Base-by-base conservation (phyloP, 2,113 vertebrate genomes). In the Heterotilapia buettikoferi region DNA sequence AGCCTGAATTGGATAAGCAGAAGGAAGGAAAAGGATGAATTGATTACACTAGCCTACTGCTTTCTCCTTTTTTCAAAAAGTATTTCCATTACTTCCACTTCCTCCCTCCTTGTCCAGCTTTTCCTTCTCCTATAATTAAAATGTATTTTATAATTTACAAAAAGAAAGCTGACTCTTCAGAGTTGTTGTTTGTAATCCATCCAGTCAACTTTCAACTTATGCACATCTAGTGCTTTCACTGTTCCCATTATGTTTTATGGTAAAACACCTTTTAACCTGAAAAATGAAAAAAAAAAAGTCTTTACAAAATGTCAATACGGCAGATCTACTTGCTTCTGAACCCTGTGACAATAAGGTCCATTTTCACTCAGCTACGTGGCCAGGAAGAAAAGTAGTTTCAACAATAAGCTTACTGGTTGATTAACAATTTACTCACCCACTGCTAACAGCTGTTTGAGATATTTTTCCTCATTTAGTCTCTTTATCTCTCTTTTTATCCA, bases 361-460 rank as follows among this genome's bases (percentile, higher is more conserved):
- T 31, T 13, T 82, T 86, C 9, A 43, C 21, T 73, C 47, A 31
- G 14, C 43, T 18, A 31, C 5, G 3, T 3, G n/a, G 16, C 4
- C 24, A 45, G 7, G 4, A 82, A 40, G 52, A 61, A 29, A 18
- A 59, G 47, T 4, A 4, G 50, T 56, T 26, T 80, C 11, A 79
- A 82, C 19, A 50, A 82, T 6, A 57, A 78, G 50, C 10, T 61
- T 29, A 63, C 21, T 85, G 85, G 29, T 59, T 56, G 29, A 87
- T 84, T 36, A 47, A 52, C 68, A 78, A 18, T 50, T 78, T 79
- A 79, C 40, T 82, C 76, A 45, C 53, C 78, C 54, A 83, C 71
- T 13, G 50, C 6, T 84, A 86, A 85, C 85, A 91, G 56, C 61
- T 87, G 85, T 86, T 84, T 80, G 76, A 56, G 54, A 78, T 85